A percentile compares a stretch with the other conserved stretches of the same genome.
Evolutionary conservation across 2,113 vertebrate species (phyloP).

Genomic region (Cyanocitta stelleri): DNA sequence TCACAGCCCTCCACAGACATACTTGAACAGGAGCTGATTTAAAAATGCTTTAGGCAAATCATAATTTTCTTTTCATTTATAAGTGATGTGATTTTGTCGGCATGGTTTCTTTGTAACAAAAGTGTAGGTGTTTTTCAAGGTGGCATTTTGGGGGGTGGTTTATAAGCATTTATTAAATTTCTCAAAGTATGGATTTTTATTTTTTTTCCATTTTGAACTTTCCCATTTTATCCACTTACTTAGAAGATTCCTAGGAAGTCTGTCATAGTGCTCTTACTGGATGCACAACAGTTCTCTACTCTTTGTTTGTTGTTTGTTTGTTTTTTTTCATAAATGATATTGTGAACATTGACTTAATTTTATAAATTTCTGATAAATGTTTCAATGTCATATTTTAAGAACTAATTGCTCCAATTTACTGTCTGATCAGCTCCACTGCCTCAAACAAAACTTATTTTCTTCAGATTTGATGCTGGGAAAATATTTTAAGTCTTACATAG

Average conservation of each 20-base stretch:
- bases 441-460: background rate
- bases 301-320: background rate
- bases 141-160: accelerated
- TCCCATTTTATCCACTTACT: background rate
- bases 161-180: background rate
- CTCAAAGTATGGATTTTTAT: background rate
- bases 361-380: background rate
- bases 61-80: background rate
- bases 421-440: background rate
- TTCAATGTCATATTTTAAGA: background rate
- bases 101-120: background rate
- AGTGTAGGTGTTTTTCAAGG: background rate
- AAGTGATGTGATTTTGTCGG: background rate
- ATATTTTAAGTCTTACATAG: background rate
- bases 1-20: too few relatives aligned
- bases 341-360: background rate
- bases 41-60: background rate
- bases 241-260: background rate
- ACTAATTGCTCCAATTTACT: background rate
- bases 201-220: background rate
- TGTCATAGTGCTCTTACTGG: background rate
- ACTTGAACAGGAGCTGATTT: background rate
- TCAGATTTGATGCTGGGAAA: background rate
- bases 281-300: background rate
- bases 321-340: background rate